A percentile compares a stretch with the other conserved stretches of the same genome.
phyloP scores from a whole-genome alignment of 35 echinoderm and acorn worm genomes.

The Nesometra sesokonis region DNA sequence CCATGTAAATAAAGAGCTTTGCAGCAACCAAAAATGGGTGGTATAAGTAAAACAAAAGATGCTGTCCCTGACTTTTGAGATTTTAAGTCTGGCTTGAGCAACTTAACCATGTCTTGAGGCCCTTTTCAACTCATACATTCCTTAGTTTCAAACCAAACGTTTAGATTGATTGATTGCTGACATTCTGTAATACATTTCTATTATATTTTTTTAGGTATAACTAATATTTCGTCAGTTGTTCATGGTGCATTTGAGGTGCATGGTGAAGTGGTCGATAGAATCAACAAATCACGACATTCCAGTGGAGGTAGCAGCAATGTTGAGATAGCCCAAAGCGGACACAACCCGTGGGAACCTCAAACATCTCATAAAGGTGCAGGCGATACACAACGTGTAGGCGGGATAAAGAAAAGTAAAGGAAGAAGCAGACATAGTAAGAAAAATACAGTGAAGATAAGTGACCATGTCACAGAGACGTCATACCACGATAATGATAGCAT shows the following conservation, averaged over 20 bases:
- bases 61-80: too few relatives aligned
- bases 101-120: too few relatives aligned
- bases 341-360: neutral
- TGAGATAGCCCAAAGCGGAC: slow-evolving; percentile 23
- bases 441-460: slow-evolving; percentile 68
- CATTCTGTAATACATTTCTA: neutral
- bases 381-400: slow-evolving; percentile 6
- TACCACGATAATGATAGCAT: slow-evolving; percentile 39
- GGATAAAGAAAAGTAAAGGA: slow-evolving; percentile 22
- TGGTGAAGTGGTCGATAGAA: slow-evolving; percentile 55
- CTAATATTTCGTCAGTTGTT: neutral
- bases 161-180: too few relatives aligned
- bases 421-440: slow-evolving; percentile 39
- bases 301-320: slow-evolving; percentile 70
- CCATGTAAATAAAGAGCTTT: too few relatives aligned
- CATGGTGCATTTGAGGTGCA: slow-evolving; percentile 51
- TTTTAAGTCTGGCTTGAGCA: too few relatives aligned
- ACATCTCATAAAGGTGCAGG: neutral
- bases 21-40: too few relatives aligned
- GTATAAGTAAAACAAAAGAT: too few relatives aligned
- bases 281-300: slow-evolving; percentile 58
- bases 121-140: too few relatives aligned
- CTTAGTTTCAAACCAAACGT: too few relatives aligned
- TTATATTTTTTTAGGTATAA: neutral
- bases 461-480: slow-evolving; percentile 40